phyloP scores from a whole-genome alignment of 2,113 vertebrate species.

The Gracilinanus agilis region DNA sequence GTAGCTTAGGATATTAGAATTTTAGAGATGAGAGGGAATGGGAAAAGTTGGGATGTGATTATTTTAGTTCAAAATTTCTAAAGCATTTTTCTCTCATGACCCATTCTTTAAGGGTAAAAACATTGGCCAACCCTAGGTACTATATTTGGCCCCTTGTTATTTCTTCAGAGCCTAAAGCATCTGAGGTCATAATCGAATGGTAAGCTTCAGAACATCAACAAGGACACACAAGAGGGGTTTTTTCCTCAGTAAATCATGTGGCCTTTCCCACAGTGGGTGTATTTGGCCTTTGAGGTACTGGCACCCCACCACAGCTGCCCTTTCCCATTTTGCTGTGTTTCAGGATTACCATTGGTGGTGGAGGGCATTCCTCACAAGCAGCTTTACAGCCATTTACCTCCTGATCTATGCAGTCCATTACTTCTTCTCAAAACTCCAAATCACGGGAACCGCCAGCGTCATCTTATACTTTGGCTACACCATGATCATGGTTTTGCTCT shows the following conservation, averaged over 20 bases:
- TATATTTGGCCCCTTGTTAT: not conserved
- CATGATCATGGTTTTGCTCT: slow-evolving; percentile 92
- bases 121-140: not conserved
- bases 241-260: not conserved
- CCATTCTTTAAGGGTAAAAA: not conserved
- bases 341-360: slow-evolving; percentile 97
- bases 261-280: not conserved
- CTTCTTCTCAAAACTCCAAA: slow-evolving; percentile 92
- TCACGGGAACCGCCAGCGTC: slow-evolving; percentile 88
- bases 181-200: no score
- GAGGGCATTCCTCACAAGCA: slow-evolving; percentile 92
- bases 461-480: slow-evolving; percentile 94
- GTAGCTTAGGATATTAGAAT: not conserved
- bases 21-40: not conserved
- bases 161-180: not conserved
- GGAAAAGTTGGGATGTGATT: not conserved
- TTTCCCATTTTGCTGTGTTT: slow-evolving; percentile 47
- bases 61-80: not conserved
- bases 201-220: no score
- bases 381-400: slow-evolving; percentile 93
- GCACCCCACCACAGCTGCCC: not conserved
- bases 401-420: slow-evolving; percentile 92
- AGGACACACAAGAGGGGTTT: no score
- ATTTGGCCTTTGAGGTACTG: not conserved
- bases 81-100: not conserved